phyloP scores from a whole-genome alignment of 2,797 vertebrate species.

The Eulemur coronatus region DNA sequence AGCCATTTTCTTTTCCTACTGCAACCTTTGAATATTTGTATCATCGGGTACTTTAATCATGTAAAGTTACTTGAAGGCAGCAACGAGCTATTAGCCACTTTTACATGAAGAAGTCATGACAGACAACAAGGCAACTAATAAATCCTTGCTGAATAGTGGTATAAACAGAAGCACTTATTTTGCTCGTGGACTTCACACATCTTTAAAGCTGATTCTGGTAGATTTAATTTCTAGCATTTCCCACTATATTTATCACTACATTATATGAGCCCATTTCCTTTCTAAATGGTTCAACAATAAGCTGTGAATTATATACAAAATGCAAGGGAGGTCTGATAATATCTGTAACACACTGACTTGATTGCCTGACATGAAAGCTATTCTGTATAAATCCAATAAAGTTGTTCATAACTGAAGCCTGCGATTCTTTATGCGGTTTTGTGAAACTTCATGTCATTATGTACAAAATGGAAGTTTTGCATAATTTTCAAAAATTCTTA shows the following conservation, averaged over 20 bases:
- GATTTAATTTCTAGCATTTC: conserved; percentile 18
- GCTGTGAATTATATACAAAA: background rate
- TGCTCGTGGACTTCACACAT: background rate
- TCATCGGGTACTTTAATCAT: background rate
- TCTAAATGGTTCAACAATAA: background rate
- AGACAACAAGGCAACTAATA: background rate
- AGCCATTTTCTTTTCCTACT: background rate
- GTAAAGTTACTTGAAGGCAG: background rate
- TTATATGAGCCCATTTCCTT: background rate
- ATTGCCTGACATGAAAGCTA: background rate
- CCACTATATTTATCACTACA: background rate
- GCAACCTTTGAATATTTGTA: background rate
- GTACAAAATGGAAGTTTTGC: background rate
- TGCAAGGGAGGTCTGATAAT: background rate
- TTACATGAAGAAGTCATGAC: background rate
- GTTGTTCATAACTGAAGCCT: background rate
- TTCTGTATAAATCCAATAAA: background rate
- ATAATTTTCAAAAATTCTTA: background rate
- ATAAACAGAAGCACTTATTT: background rate
- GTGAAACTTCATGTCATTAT: background rate
- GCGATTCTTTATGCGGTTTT: background rate
- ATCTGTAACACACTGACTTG: background rate
- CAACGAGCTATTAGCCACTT: background rate
- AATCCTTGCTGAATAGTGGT: background rate
- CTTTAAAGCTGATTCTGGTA: background rate